Evolutionary conservation across 2,113 vertebrate species (phyloP).

Genomic region (Myrmecophaga tridactyla): DNA sequence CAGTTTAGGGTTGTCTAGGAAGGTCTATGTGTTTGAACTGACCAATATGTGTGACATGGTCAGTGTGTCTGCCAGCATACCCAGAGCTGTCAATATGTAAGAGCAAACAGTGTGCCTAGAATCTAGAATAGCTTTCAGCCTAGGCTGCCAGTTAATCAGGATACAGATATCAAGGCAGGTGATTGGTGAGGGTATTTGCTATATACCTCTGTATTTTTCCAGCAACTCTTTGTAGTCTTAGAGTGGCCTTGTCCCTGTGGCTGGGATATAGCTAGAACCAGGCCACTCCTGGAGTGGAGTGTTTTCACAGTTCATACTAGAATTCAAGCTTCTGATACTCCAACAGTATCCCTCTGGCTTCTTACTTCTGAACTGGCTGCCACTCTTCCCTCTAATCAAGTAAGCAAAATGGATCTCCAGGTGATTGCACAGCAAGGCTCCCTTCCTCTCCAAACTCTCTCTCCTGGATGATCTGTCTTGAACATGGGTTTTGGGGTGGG

Average conservation of each 20-base stretch:
- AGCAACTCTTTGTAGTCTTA: background rate
- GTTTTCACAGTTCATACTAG: background rate
- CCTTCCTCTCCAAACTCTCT: background rate
- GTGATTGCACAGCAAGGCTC: background rate
- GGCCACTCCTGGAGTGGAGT: background rate
- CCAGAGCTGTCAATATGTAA: background rate
- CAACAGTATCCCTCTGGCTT: background rate
- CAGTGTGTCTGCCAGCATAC: background rate
- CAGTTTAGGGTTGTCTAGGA: background rate
- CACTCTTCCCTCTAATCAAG: background rate
- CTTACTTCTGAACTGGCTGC: background rate
- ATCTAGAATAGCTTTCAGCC: background rate
- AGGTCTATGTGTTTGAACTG: background rate
- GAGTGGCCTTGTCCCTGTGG: background rate
- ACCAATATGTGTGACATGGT: background rate
- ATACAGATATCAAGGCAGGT: background rate
- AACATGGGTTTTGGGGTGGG: background rate
- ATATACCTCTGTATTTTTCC: background rate
- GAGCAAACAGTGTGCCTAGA: background rate
- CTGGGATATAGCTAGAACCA: background rate
- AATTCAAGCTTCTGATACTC: background rate
- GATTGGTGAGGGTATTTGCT: background rate
- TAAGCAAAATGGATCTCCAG: background rate
- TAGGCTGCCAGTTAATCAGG: background rate
- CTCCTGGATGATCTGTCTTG: background rate